Conservation (phyloP, 2,888 invertebrate genomes). For the Drosophila acutilabella region DNA sequence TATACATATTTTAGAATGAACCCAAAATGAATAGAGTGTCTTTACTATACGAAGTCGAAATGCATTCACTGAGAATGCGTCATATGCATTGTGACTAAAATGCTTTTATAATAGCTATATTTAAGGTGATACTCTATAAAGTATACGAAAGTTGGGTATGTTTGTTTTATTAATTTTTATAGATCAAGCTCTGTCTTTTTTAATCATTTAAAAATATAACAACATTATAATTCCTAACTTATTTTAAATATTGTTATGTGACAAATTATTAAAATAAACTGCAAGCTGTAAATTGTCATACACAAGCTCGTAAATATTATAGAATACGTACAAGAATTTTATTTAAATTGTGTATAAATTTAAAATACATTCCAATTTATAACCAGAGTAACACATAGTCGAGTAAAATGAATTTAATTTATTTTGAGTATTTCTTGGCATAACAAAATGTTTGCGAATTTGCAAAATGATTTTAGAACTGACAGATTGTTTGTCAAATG, state of each 20-base stretch:
- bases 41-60: slow-evolving; percentile 19
- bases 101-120: slow-evolving; percentile 31
- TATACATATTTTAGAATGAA: slow-evolving; percentile 16
- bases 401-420: not conserved
- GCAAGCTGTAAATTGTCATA: too few species aligned
- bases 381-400: not conserved
- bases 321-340: too few species aligned
- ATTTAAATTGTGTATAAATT: not conserved
- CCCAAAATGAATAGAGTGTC: slow-evolving; percentile 12
- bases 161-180: too few species aligned
- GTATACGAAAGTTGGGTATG: not conserved
- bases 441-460: slow-evolving; percentile 38
- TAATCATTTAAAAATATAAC: too few species aligned
- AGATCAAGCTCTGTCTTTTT: too few species aligned
- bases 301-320: too few species aligned
- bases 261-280: too few species aligned
- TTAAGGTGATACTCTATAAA: slow-evolving; percentile 17
- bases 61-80: slow-evolving; percentile 31
- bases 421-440: slow-evolving; percentile 5
- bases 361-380: too few species aligned
- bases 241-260: too few species aligned
- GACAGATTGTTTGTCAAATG: slow-evolving; percentile 22
- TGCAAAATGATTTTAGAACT: slow-evolving; percentile 30
- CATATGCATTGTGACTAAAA: slow-evolving; percentile 47
- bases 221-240: too few species aligned